A percentile compares a stretch with the other conserved stretches of the same genome.
These are phyloP conservation scores for Atractosteus spatula DNA, from an alignment of 2,113 vertebrate species.

Conservation along the genomic window DNA sequence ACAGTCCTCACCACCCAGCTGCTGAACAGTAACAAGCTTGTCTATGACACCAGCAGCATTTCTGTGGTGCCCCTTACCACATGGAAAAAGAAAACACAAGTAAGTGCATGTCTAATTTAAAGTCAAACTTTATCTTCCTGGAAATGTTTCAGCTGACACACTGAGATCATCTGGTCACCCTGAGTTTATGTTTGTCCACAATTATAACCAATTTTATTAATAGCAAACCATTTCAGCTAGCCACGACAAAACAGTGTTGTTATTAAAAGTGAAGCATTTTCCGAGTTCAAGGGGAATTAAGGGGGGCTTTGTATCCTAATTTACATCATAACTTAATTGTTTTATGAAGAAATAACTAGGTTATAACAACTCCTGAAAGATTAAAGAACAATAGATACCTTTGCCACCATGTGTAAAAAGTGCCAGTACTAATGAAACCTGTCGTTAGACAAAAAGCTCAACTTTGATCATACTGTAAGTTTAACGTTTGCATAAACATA, in stretches of 20 bases:
- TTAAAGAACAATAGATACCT: slow-evolving; percentile 9
- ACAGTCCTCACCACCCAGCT: too few relatives aligned
- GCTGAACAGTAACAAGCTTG: too few relatives aligned
- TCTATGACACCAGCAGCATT: too few relatives aligned
- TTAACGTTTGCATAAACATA: not conserved
- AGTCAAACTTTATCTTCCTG: slow-evolving; percentile 31
- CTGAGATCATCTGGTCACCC: slow-evolving; percentile 31
- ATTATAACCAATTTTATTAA: slow-evolving; percentile 43
- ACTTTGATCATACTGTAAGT: not conserved
- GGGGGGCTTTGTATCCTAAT: slow-evolving; percentile 26
- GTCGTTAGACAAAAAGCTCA: not conserved
- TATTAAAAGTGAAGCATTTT: slow-evolving; percentile 27
- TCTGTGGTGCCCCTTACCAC: not conserved
- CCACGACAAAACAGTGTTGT: slow-evolving; percentile 25
- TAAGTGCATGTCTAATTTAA: slow-evolving; percentile 19
- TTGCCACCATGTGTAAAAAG: slow-evolving; percentile 8
- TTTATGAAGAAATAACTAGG: slow-evolving; percentile 26
- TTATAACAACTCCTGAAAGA: slow-evolving; percentile 15
- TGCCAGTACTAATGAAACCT: slow-evolving; percentile 16
- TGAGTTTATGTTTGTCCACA: slow-evolving; percentile 39
- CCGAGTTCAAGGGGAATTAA: slow-evolving; percentile 33
- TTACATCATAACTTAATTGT: slow-evolving; percentile 35
- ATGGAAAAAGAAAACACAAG: slow-evolving; percentile 23
- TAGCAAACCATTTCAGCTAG: slow-evolving; percentile 32
- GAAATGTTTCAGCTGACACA: slow-evolving; percentile 29